Base-by-base conservation (phyloP, 1,140 invertebrate species). In the Globodera rostochiensis region DNA sequence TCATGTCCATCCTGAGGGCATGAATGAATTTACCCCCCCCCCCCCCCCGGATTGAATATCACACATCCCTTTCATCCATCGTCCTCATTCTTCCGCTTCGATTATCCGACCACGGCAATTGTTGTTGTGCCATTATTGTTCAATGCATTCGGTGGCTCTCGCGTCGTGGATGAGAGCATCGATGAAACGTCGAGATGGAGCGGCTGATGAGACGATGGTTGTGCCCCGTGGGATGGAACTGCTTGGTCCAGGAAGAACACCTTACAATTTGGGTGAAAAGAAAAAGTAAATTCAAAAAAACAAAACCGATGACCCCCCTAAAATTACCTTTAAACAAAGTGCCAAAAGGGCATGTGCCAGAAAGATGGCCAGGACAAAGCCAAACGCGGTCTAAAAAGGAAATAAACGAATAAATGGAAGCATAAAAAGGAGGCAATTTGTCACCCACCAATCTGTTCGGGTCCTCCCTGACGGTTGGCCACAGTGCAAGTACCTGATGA, bases 401-500 rank as follows among this genome's bases (percentile, higher is more conserved):
- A 53, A 53, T 9, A 50, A 6, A 11, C 3, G 7, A 53, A 7
- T 53, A 5, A 53, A 53, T 53, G 7, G 11, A 53, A 6, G 6
- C 45, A 77, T 45, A 47, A 11, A 49, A 36, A 71, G 47, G 45
- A 13, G n/a, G 0, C 19, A 45, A 36, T 7, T 45, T 66, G 21
- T 3, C 49, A 15, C 50, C 82, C 73, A 83, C 81, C n/a, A 87
- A 19, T 57, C 90, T 90, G 64, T 90, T 88, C 47, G 86, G 73
- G 80, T 91, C 92, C 85, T 92, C 91, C 84, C 92, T 92, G 67
- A 97, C 91, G 0, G 94, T 93, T 9, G 95, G 94, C 86, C 94
- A 92, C 2, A 97, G 95, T 96, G 9, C 96, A 90, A 81, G 47
- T 9, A 9, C 25, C 21, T 25, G 19, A 36, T 36, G 36, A 36